Percentiles rank a stretch among this genome's conserved stretches.
These are phyloP conservation scores for Hydrozoanthus gracilis DNA, from an alignment of 92 coral and sea anemone species.

Conservation along the genomic window DNA sequence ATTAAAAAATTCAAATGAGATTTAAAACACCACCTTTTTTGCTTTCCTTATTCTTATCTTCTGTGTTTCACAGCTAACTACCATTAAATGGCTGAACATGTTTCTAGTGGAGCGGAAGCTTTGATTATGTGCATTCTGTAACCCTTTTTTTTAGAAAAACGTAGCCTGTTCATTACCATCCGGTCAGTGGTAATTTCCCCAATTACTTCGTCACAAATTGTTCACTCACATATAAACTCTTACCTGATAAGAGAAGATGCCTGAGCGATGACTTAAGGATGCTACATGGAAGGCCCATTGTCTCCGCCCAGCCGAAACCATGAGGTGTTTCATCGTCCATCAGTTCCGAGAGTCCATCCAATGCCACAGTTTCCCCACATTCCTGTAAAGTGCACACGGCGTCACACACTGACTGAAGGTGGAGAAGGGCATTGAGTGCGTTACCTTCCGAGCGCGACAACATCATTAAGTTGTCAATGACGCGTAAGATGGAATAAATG, in stretches of 20 bases:
- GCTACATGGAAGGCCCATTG: conserved; percentile 74
- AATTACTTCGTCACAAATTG: not conserved
- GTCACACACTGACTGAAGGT: conserved; percentile 85
- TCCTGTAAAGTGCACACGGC: conserved; percentile 88
- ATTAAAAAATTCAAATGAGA: too few relatives aligned
- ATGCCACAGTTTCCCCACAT: conserved; percentile 84
- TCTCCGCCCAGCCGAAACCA: conserved; percentile 92
- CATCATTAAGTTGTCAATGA: conserved; percentile 72
- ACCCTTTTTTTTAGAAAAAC: too few relatives aligned
- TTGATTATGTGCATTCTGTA: too few relatives aligned
- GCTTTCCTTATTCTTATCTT: too few relatives aligned
- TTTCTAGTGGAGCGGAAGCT: too few relatives aligned
- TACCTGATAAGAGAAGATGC: conserved; percentile 59
- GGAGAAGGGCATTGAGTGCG: conserved; percentile 80
- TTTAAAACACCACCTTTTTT: too few relatives aligned
- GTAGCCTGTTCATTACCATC: too few relatives aligned
- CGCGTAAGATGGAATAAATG: conserved; percentile 76
- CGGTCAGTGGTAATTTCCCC: not conserved
- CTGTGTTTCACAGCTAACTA: too few relatives aligned
- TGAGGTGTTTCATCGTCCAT: conserved; percentile 65
- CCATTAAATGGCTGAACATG: too few relatives aligned
- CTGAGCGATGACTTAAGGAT: conserved; percentile 64
- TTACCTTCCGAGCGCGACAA: conserved; percentile 63
- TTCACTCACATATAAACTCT: not conserved
- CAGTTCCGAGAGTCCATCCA: conserved; percentile 73